Conservation (phyloP, 1,140 invertebrate genomes). For the Artemia franciscana region DNA sequence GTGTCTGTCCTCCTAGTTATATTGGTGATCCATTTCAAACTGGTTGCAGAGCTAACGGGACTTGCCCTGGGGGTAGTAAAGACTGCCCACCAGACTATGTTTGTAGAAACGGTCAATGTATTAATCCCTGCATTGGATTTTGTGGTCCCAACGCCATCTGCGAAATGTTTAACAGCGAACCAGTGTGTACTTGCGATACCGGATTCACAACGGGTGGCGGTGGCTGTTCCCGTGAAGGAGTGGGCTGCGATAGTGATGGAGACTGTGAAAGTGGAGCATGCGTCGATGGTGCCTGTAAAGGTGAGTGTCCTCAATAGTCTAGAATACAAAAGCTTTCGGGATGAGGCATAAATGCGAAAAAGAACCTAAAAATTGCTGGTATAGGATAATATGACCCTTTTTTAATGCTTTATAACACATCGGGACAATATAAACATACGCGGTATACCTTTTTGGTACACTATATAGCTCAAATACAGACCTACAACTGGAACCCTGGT, state of each 20-base stretch:
- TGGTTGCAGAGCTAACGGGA: conserved; percentile 48
- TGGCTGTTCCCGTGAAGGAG: conserved; percentile 41
- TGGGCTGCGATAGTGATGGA: conserved; percentile 36
- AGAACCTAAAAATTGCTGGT: too few species aligned
- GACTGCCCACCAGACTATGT: conserved; percentile 48
- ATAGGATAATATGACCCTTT: too few species aligned
- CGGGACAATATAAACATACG: too few species aligned
- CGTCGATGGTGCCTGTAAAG: conserved; percentile 51
- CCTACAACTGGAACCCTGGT: too few species aligned
- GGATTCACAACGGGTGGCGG: conserved; percentile 36
- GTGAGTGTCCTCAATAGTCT: conserved; percentile 15
- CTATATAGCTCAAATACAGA: too few species aligned
- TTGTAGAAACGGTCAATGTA: conserved; percentile 41
- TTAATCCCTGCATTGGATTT: conserved; percentile 38
- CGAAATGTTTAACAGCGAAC: conserved; percentile 19
- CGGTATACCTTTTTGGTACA: too few species aligned
- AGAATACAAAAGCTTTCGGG: too few species aligned
- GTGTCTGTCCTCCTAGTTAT: conserved; percentile 25
- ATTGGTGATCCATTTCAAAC: conserved; percentile 45
- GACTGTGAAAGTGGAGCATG: conserved; percentile 50
- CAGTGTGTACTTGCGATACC: conserved; percentile 44
- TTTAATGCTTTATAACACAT: too few species aligned
- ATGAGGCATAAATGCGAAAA: too few species aligned
- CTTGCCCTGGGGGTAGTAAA: conserved; percentile 36
- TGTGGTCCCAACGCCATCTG: conserved; percentile 26